A percentile compares a stretch with the other conserved stretches of the same genome.
Conservation (phyloP, 1,140 invertebrate genomes). For the Diuraphis noxia region DNA sequence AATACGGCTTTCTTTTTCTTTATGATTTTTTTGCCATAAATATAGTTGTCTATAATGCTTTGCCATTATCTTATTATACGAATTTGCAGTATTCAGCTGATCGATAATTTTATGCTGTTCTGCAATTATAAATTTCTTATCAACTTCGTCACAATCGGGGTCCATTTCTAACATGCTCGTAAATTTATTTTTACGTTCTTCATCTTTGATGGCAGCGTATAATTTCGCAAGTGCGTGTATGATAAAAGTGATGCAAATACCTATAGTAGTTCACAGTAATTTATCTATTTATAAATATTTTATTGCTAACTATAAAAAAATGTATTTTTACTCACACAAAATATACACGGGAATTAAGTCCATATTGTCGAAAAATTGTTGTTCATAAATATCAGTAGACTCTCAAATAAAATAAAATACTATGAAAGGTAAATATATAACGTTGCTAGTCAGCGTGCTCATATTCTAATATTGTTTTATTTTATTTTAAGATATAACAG, state of each 20-base stretch:
- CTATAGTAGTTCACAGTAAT: background rate
- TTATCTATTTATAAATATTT: background rate
- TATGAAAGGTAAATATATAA: background rate
- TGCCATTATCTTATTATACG: background rate
- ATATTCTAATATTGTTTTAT: background rate
- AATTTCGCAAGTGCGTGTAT: background rate
- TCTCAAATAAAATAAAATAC: background rate
- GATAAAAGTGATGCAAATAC: background rate
- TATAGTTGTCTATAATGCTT: background rate
- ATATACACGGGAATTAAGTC: background rate
- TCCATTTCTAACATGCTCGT: background rate
- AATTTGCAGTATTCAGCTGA: background rate
- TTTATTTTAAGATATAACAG: background rate
- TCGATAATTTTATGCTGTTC: background rate
- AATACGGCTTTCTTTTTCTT: background rate
- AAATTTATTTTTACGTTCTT: background rate
- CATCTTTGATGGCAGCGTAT: background rate
- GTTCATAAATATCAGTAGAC: background rate
- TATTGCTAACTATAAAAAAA: background rate
- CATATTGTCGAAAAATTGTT: background rate
- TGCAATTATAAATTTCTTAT: background rate
- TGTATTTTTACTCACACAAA: background rate
- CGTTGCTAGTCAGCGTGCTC: background rate
- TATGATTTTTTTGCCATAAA: background rate
- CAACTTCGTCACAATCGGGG: background rate